Conservation (phyloP, 1,140 invertebrate species). For the Copidosoma floridanum region DNA sequence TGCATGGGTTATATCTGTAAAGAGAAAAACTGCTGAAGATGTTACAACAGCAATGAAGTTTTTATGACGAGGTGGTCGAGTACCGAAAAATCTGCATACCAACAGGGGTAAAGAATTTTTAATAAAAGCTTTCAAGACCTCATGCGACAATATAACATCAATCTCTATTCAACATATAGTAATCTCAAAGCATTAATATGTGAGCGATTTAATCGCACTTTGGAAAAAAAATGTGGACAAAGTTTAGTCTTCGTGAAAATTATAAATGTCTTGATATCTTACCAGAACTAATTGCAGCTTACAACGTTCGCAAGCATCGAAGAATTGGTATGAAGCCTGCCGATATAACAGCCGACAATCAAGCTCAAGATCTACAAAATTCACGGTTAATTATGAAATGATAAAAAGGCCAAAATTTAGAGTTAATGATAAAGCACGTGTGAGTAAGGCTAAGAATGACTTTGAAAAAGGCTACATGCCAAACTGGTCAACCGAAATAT, state of each 20-base stretch:
- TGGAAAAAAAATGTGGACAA: too few relatives aligned
- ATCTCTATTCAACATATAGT: constrained; percentile 51
- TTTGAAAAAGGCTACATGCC: neutral
- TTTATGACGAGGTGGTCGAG: constrained; percentile 35
- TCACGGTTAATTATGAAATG: neutral
- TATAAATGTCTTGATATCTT: constrained; percentile 49
- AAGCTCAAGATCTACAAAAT: neutral
- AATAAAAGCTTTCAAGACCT: constrained; percentile 40
- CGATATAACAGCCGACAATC: constrained; percentile 38
- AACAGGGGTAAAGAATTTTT: constrained; percentile 53
- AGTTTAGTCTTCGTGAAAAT: constrained; percentile 49
- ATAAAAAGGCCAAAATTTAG: neutral
- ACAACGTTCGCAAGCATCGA: constrained; percentile 52
- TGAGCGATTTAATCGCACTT: constrained; percentile 50
- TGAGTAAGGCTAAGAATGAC: neutral
- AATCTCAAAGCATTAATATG: constrained; percentile 46
- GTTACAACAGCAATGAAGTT: constrained; percentile 37
- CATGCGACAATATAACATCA: constrained; percentile 45
- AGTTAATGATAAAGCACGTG: neutral
- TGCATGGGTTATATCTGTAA: constrained; percentile 51
- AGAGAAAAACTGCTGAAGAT: constrained; percentile 49
- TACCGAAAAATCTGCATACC: constrained; percentile 50
- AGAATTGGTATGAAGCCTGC: constrained; percentile 48
- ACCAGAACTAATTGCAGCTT: constrained; percentile 41
- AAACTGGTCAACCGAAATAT: neutral